Conservation (phyloP, 2,797 vertebrate genomes). For the Apogon talboti region DNA sequence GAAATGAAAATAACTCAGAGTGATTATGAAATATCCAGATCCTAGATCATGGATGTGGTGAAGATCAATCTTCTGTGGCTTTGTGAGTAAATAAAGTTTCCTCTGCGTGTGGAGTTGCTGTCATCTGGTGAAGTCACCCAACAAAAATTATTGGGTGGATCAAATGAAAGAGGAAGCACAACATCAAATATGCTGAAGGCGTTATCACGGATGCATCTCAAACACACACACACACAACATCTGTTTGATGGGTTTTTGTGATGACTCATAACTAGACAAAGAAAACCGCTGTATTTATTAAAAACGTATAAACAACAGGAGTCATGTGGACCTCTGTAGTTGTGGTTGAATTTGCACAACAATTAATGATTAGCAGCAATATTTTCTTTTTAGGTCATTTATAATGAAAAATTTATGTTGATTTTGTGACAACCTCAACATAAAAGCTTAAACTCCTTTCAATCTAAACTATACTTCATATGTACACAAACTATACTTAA, state of each 20-base stretch:
- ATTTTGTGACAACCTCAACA: slow-evolving; percentile 23
- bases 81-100: slow-evolving; percentile 18
- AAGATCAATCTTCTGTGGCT: slow-evolving; percentile 14
- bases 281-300: too few relatives aligned
- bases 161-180: slow-evolving; percentile 35
- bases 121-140: slow-evolving; percentile 15
- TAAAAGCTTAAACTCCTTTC: slow-evolving; percentile 16
- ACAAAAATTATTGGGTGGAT: slow-evolving; percentile 42
- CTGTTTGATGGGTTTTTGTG: neutral
- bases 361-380: too few relatives aligned
- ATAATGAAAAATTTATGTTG: too few relatives aligned
- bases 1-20: too few relatives aligned
- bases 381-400: too few relatives aligned
- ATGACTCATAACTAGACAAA: too few relatives aligned
- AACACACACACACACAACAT: slow-evolving; percentile 19
- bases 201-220: slow-evolving; percentile 30
- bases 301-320: too few relatives aligned
- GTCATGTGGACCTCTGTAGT: too few relatives aligned
- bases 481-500: too few relatives aligned
- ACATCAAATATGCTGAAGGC: slow-evolving; percentile 33
- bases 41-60: neutral
- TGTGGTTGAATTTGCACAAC: too few relatives aligned
- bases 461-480: too few relatives aligned
- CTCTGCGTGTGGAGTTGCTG: slow-evolving; percentile 18
- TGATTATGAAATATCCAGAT: too few relatives aligned